Percentiles rank a stretch among this genome's conserved stretches.
phyloP scores from a whole-genome alignment of 1,140 invertebrate genomes.

The Plodia interpunctella region DNA sequence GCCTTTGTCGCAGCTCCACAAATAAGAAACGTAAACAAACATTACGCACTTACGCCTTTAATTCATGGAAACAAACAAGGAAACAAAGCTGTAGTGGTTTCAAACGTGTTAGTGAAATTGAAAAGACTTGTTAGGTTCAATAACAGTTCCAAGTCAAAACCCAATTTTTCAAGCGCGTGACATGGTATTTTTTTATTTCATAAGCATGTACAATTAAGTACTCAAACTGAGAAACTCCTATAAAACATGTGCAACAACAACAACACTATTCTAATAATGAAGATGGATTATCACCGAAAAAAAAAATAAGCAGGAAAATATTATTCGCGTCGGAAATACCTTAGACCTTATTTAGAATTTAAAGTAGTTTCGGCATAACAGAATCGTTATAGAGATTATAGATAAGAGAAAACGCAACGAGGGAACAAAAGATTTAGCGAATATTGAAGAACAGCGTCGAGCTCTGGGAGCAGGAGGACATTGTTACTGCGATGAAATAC shows the following conservation, averaged over 20 bases:
- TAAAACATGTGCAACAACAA: too few relatives aligned
- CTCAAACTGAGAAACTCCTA: too few relatives aligned
- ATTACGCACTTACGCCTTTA: not conserved
- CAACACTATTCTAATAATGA: not conserved
- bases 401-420: not conserved
- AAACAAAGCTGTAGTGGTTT: not conserved
- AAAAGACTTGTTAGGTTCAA: not conserved
- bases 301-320: too few relatives aligned
- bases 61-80: too few relatives aligned
- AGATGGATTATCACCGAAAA: too few relatives aligned
- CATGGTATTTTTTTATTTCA: too few relatives aligned
- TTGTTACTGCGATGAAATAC: not conserved
- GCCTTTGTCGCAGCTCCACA: not conserved
- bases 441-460: not conserved
- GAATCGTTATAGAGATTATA: not conserved
- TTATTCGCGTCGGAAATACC: too few relatives aligned
- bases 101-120: not conserved
- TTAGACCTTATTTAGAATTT: not conserved
- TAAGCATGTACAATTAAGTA: too few relatives aligned
- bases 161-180: not conserved
- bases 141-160: not conserved
- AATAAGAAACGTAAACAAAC: conserved; percentile 1
- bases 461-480: too few relatives aligned
- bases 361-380: not conserved
- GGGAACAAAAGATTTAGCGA: not conserved